Base-by-base conservation (phyloP, 2,797 vertebrate genomes). In the Ciconia nigra region DNA sequence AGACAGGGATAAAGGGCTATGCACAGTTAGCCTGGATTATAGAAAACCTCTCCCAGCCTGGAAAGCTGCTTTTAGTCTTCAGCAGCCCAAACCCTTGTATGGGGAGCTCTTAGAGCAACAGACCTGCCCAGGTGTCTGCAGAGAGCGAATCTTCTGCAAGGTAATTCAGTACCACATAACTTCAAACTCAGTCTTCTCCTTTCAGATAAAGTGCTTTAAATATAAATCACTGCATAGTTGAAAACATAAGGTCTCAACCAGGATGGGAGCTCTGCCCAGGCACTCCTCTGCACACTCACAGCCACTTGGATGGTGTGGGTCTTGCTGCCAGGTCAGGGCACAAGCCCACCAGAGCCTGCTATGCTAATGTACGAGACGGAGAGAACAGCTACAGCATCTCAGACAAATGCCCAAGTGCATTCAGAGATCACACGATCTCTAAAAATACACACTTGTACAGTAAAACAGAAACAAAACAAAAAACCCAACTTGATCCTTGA, bases 1-100 rank as follows among this genome's bases (percentile, higher is more conserved):
- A 90, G 89, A 47, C 72, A 91, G 54, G 76, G 88, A 94, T 88
- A 93, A 94, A 93, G 24, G 77, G 80, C 73, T 95, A 72, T 57
- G 86, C 85, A 82, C 0, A 0, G 77, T 87, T 82, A 95, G 73
- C 80, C 37, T 44, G 85, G 93, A 95, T 95, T 90, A 94, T 1
- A 63, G 66, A 88, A 96, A 97, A 92, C 69, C 73, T 86, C 83
- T 79, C 73, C 73, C 1, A 0, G 85, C 82, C 73, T 59, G 77
- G 54, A 86, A 95, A 95, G 94, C 89, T 82, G 85, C 77, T 96
- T 93, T 88, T n/a, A 70, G 62, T 55, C 51, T 66, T 72, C 87
- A 88, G 49, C 87, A 94, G 82, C 65, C 87, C 87, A 88, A 93
- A 86, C 51, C 39, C 76, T 55, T 66, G 77, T 15, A 63, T 1